Evolutionary conservation across 2,888 invertebrate genomes (phyloP), one percentile per base, ranked within the genome.

Genomic region (Alloscopus bannaensis): DNA sequence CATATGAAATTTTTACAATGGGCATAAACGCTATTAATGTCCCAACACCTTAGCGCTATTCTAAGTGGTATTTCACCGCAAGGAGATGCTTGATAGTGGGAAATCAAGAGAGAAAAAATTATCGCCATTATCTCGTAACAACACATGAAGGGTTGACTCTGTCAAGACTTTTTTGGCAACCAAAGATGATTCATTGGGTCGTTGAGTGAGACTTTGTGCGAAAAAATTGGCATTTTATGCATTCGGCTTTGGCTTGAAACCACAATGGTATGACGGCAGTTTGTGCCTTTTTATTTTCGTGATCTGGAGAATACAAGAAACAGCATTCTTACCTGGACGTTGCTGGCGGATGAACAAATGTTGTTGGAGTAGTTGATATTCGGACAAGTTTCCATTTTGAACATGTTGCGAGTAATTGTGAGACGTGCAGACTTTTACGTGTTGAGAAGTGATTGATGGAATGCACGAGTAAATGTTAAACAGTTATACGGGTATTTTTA

Each of bases 301-400:
- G 13, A 45, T 18, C 45, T 45, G 45, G 36, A n/a, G n/a, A n/a
- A n/a, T n/a, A n/a, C n/a, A n/a, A n/a, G n/a, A n/a, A n/a, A n/a
- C n/a, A n/a, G 36, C 13, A 42, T 69, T 57, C 60, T 70, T 60
- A 70, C 70, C 70, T 71, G 71, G 40, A 64, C 55, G 72, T 52
- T 72, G 72, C 24, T 55, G 24, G 72, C 28, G n/a, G 72, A 36
- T 50, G 64, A 36, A 42, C 72, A 72, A 55, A 72, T 55, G 64
- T 16, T 71, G 16, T 62, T 31, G 24, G 72, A 52, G 60, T 42
- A 72, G 64, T 42, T 55, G 40, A 22, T 47, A 18, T 40, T 22
- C 2, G 57, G 13, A 18, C 71, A 72, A 11, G 50, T 50, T 13
- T 72, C 72, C 72, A 72, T 72, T 31, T 52, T 72, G 70, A 29